Conservation (phyloP, 2,888 invertebrate species). For the Microctonus brassicae region DNA sequence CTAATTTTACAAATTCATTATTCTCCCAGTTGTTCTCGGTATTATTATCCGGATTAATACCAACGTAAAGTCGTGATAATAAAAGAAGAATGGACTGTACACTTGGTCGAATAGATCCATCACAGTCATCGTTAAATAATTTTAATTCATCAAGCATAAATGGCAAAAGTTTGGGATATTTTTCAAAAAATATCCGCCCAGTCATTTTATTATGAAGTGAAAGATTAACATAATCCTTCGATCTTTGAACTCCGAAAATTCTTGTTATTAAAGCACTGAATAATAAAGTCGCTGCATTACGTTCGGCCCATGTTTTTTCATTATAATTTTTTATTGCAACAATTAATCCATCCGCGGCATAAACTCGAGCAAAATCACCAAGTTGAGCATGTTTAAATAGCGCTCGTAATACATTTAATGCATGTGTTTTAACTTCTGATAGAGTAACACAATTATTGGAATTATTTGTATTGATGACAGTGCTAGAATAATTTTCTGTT, state of each 20-base stretch:
- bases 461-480: conserved; percentile 9
- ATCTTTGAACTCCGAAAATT: conserved; percentile 87
- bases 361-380: conserved; percentile 78
- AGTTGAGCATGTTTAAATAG: conserved; percentile 84
- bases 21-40: conserved; percentile 78
- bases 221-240: conserved; percentile 73
- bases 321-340: conserved; percentile 83
- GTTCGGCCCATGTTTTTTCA: conserved; percentile 82
- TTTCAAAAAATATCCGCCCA: conserved; percentile 84
- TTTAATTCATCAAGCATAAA: conserved; percentile 73
- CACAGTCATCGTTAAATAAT: conserved; percentile 58
- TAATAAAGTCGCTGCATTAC: conserved; percentile 88
- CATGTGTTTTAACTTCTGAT: conserved; percentile 79
- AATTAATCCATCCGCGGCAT: conserved; percentile 79
- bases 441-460: conserved; percentile 39
- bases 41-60: conserved; percentile 75
- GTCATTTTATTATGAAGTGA: conserved; percentile 79
- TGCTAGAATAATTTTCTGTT: conserved; percentile 18
- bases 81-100: conserved; percentile 85
- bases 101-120: conserved; percentile 73
- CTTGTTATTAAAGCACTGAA: conserved; percentile 86
- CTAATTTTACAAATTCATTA: conserved; percentile 76
- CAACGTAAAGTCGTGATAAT: conserved; percentile 83
- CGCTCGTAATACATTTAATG: conserved; percentile 88
- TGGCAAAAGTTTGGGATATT: conserved; percentile 75